Base-by-base conservation (phyloP, 53 echinoderm and acorn worm species). In the Mesocentrotus franciscanus region DNA sequence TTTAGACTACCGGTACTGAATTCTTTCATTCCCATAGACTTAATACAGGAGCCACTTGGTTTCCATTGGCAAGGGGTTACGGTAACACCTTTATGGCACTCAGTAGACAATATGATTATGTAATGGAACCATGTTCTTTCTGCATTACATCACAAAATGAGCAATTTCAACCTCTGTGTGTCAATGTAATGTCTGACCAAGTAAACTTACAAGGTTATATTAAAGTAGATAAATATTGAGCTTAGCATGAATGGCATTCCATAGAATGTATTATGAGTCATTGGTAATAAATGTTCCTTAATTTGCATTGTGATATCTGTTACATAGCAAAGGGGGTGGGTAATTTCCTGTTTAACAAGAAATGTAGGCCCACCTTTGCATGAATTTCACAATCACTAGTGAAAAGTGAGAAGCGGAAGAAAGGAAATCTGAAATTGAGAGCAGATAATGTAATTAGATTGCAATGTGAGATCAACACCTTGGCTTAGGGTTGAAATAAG, bases 391-490 rank as follows among this genome's bases (percentile, higher is more conserved):
- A 84, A 14, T 58, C n/a, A 14, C 81, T 33, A 24, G 57, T 57
- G 87, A 87, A 84, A 87, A 87, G 56, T 87, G 87, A 58, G 58
- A 85, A 59, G 87, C 59, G 57, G 29, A 87, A 58, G 81, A 81
- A 58, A 87, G 10, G 84, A 42, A 49, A 39, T 42, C 20, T 10
- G 87, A 85, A 87, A 87, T 87, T 56, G 87, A 87, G 87, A 87
- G 87, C 29, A 58, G 58, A 57, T 58, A n/a, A 87, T 87, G 13
- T 22, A 29, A 87, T 87, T 59, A 87, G 59, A 87, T 58, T 11
- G 87, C 58, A 58, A 34, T 87, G 49, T 27, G 27, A 87, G 27
- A 87, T 57, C 26, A 59, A 87, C 87, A 87, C 87, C 59, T 58
- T n/a, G 26, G 87, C 58, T 57, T n/a, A 57, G 87, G 87, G n/a